phyloP scores from a whole-genome alignment of 2,888 invertebrate species.

The Chymomyza caudatula region DNA sequence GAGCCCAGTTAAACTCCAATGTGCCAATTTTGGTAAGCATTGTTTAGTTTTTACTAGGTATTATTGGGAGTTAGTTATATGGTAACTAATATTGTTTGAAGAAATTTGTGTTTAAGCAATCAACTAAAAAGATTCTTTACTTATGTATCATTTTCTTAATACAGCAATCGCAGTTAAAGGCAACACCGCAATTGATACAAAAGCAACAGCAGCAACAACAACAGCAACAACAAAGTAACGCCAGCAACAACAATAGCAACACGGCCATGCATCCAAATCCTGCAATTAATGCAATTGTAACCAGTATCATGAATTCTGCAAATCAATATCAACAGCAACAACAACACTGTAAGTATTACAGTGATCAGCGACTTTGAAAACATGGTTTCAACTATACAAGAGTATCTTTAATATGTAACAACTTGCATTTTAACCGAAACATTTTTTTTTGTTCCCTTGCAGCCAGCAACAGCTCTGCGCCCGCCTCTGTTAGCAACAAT shows the following conservation, averaged over 20 bases:
- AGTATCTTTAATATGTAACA: background rate
- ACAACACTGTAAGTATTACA: constrained; percentile 63
- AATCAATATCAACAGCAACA: constrained; percentile 85
- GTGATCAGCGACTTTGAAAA: background rate
- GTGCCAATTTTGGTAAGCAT: constrained; percentile 84
- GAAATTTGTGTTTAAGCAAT: too few species aligned
- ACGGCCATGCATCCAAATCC: constrained; percentile 77
- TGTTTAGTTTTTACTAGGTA: background rate
- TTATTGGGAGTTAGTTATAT: background rate
- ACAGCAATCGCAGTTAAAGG: constrained; percentile 85
- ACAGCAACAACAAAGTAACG: constrained; percentile 52
- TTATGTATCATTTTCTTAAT: constrained; percentile 4
- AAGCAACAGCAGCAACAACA: constrained; percentile 32
- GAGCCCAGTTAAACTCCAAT: constrained; percentile 76
- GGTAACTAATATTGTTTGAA: too few species aligned
- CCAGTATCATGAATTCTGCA: constrained; percentile 89
- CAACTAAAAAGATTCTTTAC: background rate
- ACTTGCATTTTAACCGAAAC: background rate
- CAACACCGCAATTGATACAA: constrained; percentile 70
- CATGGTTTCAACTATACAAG: constrained; percentile 51
- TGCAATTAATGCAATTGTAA: constrained; percentile 88
- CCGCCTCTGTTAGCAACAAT: constrained; percentile 2
- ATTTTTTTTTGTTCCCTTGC: background rate
- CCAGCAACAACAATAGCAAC: constrained; percentile 43
- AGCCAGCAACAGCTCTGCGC: constrained; percentile 18